Conservation (phyloP, 2,888 invertebrate genomes). For the Helleia helle region DNA sequence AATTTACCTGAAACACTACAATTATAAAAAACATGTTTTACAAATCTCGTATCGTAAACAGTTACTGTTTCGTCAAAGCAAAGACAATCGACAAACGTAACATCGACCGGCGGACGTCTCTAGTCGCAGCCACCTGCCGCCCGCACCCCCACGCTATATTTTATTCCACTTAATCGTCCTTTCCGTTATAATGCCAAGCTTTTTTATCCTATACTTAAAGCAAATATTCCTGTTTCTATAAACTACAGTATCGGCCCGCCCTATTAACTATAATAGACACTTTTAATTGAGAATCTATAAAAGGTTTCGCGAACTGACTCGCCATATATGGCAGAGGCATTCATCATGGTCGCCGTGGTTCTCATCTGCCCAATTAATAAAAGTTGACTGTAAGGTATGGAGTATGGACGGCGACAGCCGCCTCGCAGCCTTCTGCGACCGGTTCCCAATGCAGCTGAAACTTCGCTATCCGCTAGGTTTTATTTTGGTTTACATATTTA, state of each 20-base stretch:
- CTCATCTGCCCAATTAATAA: conserved; percentile 75
- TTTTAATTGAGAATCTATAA: conserved; percentile 74
- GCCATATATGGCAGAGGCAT: conserved; percentile 64
- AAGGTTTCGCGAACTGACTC: conserved; percentile 66
- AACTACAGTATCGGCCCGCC: conserved; percentile 53
- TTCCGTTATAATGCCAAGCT: conserved; percentile 71
- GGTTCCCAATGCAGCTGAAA: conserved; percentile 65
- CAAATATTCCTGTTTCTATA: conserved; percentile 68
- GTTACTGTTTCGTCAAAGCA: no score
- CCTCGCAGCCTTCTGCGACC: conserved; percentile 43
- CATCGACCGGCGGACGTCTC: conserved; percentile 33
- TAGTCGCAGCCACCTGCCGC: conserved; percentile 63
- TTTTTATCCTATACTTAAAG: conserved; percentile 65
- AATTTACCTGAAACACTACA: no score
- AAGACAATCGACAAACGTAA: conserved; percentile 15
- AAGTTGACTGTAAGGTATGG: conserved; percentile 68
- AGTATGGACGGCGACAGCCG: conserved; percentile 55
- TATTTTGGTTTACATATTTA: conserved; percentile 69
- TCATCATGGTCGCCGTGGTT: conserved; percentile 66
- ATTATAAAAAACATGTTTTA: no score
- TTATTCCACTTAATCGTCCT: conserved; percentile 72
- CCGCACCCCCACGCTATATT: conserved; percentile 71
- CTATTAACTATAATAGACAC: conserved; percentile 71
- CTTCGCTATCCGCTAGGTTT: conserved; percentile 48
- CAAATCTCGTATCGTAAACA: no score